Percentiles rank a stretch among this genome's conserved stretches.
These are phyloP conservation scores for Poeciliopsis prolifica DNA, from an alignment of 2,113 vertebrate genomes.

Conservation along the genomic window DNA sequence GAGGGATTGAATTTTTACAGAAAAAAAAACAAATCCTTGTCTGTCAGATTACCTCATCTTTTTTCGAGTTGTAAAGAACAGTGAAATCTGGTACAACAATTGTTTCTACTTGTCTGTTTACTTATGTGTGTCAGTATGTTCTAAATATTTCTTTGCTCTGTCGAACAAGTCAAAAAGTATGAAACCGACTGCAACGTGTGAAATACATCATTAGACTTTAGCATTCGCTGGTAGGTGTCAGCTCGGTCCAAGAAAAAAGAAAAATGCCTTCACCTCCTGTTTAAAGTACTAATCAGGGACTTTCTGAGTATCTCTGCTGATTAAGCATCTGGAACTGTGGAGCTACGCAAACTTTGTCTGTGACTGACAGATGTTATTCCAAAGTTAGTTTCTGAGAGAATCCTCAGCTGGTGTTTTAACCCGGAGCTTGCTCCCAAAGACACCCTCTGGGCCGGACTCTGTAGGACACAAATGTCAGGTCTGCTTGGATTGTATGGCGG, in stretches of 20 bases:
- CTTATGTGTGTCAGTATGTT: background rate
- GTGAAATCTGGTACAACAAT: background rate
- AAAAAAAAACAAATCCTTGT: slow-evolving; percentile 34
- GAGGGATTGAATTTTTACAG: slow-evolving; percentile 32
- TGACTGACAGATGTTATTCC: slow-evolving; percentile 63
- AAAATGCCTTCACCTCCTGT: background rate
- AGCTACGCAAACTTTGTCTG: slow-evolving; percentile 9
- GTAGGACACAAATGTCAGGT: slow-evolving; percentile 50
- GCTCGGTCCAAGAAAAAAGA: background rate
- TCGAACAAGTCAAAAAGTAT: background rate
- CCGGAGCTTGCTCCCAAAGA: slow-evolving; percentile 37
- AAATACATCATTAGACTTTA: background rate
- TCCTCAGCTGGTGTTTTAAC: slow-evolving; percentile 52
- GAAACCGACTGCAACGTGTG: background rate
- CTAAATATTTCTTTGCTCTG: background rate
- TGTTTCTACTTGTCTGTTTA: background rate
- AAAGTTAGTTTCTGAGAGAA: slow-evolving; percentile 53
- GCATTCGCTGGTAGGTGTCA: background rate
- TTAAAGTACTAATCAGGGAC: background rate
- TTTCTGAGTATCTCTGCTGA: background rate
- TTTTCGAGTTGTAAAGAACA: slow-evolving; percentile 16
- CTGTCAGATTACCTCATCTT: slow-evolving; percentile 50
- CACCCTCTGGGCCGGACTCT: slow-evolving; percentile 54
- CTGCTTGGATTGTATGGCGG: slow-evolving; percentile 65
- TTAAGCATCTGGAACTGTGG: slow-evolving; percentile 11